A percentile compares a stretch with the other conserved stretches of the same genome.
phyloP scores from a whole-genome alignment of 2,888 invertebrate genomes.

The Sesia apiformis region DNA sequence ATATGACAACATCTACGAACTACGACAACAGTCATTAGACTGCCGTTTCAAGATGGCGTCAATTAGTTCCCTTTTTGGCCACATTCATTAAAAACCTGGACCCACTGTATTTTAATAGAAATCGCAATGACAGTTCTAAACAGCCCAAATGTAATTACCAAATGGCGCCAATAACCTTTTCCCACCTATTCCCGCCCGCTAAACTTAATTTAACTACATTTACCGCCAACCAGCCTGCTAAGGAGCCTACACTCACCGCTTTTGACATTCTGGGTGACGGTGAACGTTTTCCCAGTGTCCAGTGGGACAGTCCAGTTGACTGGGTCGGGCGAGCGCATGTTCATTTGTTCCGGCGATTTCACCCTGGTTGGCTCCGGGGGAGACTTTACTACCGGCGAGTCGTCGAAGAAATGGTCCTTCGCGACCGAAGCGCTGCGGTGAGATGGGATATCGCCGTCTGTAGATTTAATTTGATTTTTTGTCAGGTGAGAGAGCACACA shows the following conservation, averaged over 20 bases:
- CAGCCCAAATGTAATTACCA: too few relatives aligned
- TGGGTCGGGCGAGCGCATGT: constrained; percentile 94
- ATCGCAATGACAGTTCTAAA: too few relatives aligned
- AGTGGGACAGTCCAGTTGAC: constrained; percentile 96
- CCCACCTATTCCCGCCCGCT: too few relatives aligned
- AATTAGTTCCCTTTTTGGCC: too few relatives aligned
- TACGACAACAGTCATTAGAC: too few relatives aligned
- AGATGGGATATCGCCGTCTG: constrained; percentile 62
- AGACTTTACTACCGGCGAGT: constrained; percentile 85
- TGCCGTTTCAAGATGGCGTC: too few relatives aligned
- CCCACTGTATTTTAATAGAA: too few relatives aligned
- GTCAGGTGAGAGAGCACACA: too few relatives aligned
- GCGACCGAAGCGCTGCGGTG: constrained; percentile 70
- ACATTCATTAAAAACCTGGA: too few relatives aligned
- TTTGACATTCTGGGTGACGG: constrained; percentile 93
- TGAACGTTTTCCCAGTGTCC: constrained; percentile 94
- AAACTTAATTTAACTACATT: constrained; percentile 29
- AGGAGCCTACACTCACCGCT: constrained; percentile 63
- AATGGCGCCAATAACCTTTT: too few relatives aligned
- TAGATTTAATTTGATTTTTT: constrained; percentile 13
- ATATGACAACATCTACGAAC: too few relatives aligned
- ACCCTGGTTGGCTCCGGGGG: constrained; percentile 95
- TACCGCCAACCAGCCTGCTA: constrained; percentile 32
- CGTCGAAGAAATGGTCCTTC: constrained; percentile 69
- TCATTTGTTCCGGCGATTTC: constrained; percentile 93